Evolutionary conservation across 1,140 invertebrate genomes (phyloP).

Genomic region (Atta texana): DNA sequence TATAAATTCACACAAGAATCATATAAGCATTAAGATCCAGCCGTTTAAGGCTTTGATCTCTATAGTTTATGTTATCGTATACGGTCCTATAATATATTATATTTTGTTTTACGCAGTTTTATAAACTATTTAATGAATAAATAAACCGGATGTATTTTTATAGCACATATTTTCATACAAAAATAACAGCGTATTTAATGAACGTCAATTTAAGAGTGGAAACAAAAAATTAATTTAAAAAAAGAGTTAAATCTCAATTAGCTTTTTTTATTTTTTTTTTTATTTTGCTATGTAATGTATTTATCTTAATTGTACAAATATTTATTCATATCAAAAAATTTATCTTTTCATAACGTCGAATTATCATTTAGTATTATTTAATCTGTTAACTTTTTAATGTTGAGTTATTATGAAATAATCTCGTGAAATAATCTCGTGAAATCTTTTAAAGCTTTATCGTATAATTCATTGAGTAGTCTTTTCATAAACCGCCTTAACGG

Average conservation of each 20-base stretch:
- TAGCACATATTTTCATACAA: background rate
- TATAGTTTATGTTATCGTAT: no score
- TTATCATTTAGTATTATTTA: background rate
- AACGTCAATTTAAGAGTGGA: background rate
- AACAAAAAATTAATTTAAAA: background rate
- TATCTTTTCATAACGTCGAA: slow-evolving; percentile 2
- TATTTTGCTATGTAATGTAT: background rate
- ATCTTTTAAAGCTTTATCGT: slow-evolving; percentile 6
- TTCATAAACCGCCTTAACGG: slow-evolving; percentile 51
- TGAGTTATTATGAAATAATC: background rate
- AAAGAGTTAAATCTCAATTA: background rate
- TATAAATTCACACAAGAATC: no score
- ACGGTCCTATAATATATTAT: no score
- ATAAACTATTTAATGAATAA: slow-evolving; percentile 8
- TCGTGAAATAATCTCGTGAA: background rate
- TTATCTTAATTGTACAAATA: background rate
- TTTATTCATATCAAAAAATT: background rate
- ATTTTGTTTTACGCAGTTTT: slow-evolving; percentile 3
- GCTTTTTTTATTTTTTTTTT: background rate
- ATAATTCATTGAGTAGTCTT: slow-evolving; percentile 32
- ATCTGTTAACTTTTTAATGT: slow-evolving; percentile 5
- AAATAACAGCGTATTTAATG: slow-evolving; percentile 26
- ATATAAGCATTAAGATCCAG: no score
- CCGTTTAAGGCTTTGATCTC: no score
- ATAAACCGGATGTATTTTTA: slow-evolving; percentile 11